Evolutionary conservation across 2,113 vertebrate species (phyloP).

Genomic region (Caranx ignobilis): DNA sequence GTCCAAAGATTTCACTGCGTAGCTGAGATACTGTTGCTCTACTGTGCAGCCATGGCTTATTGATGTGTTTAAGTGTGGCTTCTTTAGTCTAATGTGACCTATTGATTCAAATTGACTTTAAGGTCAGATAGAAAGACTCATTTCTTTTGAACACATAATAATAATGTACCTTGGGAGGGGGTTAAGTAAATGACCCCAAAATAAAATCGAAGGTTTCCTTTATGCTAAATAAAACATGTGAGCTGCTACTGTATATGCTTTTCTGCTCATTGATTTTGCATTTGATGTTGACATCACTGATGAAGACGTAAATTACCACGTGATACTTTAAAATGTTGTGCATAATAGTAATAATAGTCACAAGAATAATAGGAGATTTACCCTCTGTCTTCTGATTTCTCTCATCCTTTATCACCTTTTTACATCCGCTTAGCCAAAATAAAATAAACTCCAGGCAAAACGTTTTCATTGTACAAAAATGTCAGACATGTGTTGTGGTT

Average conservation of each 20-base stretch:
- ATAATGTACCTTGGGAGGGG: neutral
- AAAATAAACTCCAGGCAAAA: slow-evolving; percentile 71
- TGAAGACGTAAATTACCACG: neutral
- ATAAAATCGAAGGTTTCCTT: neutral
- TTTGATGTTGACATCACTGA: slow-evolving; percentile 6
- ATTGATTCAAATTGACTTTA: slow-evolving; percentile 11
- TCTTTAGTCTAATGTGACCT: slow-evolving; percentile 26
- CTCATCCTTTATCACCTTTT: slow-evolving; percentile 28
- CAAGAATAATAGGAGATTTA: slow-evolving; percentile 3
- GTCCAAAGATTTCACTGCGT: slow-evolving; percentile 57
- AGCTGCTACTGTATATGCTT: neutral
- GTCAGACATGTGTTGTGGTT: slow-evolving; percentile 83
- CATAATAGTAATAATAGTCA: slow-evolving; percentile 7
- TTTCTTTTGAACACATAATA: slow-evolving; percentile 1
- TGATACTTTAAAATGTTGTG: neutral
- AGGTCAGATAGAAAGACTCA: neutral
- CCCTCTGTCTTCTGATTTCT: neutral
- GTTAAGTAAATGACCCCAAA: neutral
- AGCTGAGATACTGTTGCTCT: neutral
- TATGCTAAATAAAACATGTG: neutral
- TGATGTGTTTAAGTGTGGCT: slow-evolving; percentile 34
- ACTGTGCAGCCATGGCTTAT: slow-evolving; percentile 5
- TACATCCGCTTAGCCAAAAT: slow-evolving; percentile 60
- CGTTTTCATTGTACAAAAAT: slow-evolving; percentile 74
- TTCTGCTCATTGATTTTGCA: slow-evolving; percentile 14